phyloP scores from a whole-genome alignment of 2,888 invertebrate genomes.

The Abrostola triplasia region DNA sequence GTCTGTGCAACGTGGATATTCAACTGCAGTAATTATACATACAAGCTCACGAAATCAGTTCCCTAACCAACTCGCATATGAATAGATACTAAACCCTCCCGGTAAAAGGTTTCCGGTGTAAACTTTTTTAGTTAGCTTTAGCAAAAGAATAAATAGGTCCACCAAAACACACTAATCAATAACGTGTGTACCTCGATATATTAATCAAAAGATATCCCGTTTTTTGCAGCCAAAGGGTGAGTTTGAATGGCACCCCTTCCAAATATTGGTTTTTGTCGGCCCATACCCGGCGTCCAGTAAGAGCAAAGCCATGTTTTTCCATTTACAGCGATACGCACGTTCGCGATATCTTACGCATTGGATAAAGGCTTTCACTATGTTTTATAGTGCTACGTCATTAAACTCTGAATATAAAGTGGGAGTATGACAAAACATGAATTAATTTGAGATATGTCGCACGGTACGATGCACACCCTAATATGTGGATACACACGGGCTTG shows the following conservation, averaged over 20 bases:
- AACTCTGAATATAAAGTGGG: slow-evolving; percentile 85
- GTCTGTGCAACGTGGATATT: background rate
- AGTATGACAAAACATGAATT: slow-evolving; percentile 88
- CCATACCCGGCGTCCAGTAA: slow-evolving; percentile 79
- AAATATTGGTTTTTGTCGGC: slow-evolving; percentile 87
- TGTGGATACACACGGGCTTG: slow-evolving; percentile 35
- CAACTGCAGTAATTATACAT: background rate
- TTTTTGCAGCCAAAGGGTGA: slow-evolving; percentile 84
- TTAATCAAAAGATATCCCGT: slow-evolving; percentile 85
- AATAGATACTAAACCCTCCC: slow-evolving; percentile 19
- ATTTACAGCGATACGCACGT: slow-evolving; percentile 79
- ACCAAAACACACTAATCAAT: slow-evolving; percentile 58
- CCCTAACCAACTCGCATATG: slow-evolving; percentile 15
- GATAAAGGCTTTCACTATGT: slow-evolving; percentile 77
- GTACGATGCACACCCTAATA: slow-evolving; percentile 77
- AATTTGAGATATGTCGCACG: slow-evolving; percentile 87
- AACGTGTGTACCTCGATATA: slow-evolving; percentile 64
- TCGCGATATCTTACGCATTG: slow-evolving; percentile 76
- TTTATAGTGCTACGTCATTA: slow-evolving; percentile 86
- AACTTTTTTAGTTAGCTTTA: slow-evolving; percentile 35
- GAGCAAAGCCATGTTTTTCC: slow-evolving; percentile 87
- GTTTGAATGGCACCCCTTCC: slow-evolving; percentile 84
- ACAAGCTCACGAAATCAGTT: too few species aligned
- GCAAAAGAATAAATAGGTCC: slow-evolving; percentile 42
- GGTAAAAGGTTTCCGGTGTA: slow-evolving; percentile 52